Evolutionary conservation across 2,888 invertebrate species (phyloP).

Genomic region (Lycaena phlaeas): DNA sequence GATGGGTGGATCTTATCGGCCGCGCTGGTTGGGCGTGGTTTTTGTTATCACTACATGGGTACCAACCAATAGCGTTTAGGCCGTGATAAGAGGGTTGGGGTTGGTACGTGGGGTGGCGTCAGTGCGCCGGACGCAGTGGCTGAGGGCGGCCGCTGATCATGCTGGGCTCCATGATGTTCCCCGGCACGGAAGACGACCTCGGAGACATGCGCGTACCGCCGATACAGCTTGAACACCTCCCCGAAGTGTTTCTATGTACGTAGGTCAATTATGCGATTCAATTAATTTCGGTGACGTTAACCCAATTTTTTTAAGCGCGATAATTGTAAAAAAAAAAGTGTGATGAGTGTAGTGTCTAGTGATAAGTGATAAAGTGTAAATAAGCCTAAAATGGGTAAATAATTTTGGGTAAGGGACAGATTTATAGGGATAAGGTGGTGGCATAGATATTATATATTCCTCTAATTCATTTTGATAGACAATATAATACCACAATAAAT

Average conservation of each 20-base stretch:
- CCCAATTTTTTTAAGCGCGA: not conserved
- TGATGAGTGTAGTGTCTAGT: slow-evolving; percentile 19
- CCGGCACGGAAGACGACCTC: slow-evolving; percentile 49
- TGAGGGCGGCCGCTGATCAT: slow-evolving; percentile 49
- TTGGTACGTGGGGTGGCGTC: slow-evolving; percentile 51
- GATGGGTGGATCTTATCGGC: slow-evolving; percentile 47
- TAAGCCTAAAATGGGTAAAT: not conserved
- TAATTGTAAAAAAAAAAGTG: not conserved
- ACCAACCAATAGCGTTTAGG: slow-evolving; percentile 46
- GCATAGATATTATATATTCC: too few species aligned
- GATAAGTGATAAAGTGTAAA: slow-evolving; percentile 7
- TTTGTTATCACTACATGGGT: slow-evolving; percentile 48
- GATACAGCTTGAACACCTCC: slow-evolving; percentile 80
- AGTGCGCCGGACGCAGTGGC: slow-evolving; percentile 51
- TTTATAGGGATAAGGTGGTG: not conserved
- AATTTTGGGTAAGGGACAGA: slow-evolving; percentile 1
- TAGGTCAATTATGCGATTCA: slow-evolving; percentile 31
- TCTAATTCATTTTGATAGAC: too few species aligned
- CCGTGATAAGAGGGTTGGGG: slow-evolving; percentile 64
- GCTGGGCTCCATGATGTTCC: slow-evolving; percentile 71
- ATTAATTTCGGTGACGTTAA: not conserved
- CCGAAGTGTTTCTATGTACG: slow-evolving; percentile 82
- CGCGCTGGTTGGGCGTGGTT: slow-evolving; percentile 66
- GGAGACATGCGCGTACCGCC: slow-evolving; percentile 80
- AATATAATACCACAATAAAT: too few species aligned